Evolutionary conservation across 2,113 vertebrate genomes (phyloP), one percentile per base, ranked within the genome.

Genomic region (Sebastes fasciatus): DNA sequence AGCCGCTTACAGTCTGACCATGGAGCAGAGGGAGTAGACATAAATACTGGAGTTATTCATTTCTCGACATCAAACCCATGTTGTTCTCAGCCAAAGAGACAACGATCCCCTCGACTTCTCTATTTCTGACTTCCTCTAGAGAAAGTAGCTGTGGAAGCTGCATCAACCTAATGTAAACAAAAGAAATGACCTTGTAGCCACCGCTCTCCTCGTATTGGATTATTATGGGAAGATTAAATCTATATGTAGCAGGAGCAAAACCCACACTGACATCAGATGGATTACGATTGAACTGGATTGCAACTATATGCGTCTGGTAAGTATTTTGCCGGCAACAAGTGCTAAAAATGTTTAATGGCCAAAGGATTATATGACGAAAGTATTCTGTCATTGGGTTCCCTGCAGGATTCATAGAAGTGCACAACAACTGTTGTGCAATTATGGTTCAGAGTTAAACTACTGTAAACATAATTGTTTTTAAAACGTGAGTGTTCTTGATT

Each of bases 21-120:
- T 0, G 51, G 48, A 67, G 74, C 76, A 51, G 55, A 68, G 58
- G 69, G 58, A 71, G 64, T 0, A 58, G 88, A 91, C 94, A 92
- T 89, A 90, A 93, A 94, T 93, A 93, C 87, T 68, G 68, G 54
- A 65, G 90, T 92, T 91, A 93, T 88, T 93, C 17, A 93, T 91
- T 91, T 88, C 90, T 86, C 21, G 88, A 89, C 86, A 92, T 77
- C 86, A 92, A 93, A 89, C 63, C 92, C 80, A 66, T 70, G 92
- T 83, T 88, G 82, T 93, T 91, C 80, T 87, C 80, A 89, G 88
- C 89, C 87, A 92, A 85, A 93, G 75, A 87, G 69, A 80, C 71
- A 85, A 86, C 74, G 69, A 86, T 79, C 86, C 75, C 74, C 73
- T 85, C 19, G 17, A 60, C 76, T 68, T 66, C 77, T 85, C 92